Evolutionary conservation across 2,113 vertebrate genomes (phyloP).

Genomic region (Thunnus thynnus): DNA sequence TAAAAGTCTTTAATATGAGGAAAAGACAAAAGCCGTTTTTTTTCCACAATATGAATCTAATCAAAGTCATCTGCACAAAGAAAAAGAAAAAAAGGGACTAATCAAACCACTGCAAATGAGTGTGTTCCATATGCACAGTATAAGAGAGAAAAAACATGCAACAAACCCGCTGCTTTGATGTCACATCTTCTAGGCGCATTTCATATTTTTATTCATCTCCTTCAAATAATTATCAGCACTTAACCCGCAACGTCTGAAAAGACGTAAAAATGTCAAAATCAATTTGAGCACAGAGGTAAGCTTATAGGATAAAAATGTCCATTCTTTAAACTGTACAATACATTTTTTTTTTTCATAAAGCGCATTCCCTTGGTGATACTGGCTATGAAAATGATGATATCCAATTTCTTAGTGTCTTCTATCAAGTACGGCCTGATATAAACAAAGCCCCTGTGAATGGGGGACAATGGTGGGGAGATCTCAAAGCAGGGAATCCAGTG

Average conservation of each 20-base stretch:
- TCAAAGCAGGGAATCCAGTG: conserved; percentile 71
- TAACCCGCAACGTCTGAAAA: conserved; percentile 72
- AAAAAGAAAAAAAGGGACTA: conserved; percentile 9
- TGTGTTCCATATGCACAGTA: conserved; percentile 19
- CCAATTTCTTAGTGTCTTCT: conserved; percentile 68
- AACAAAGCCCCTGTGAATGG: conserved; percentile 86
- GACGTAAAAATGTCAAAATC: conserved; percentile 73
- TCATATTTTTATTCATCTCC: conserved; percentile 66
- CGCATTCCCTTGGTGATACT: conserved; percentile 70
- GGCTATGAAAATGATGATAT: conserved; percentile 71
- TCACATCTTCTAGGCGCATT: conserved; percentile 53
- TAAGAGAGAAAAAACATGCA: conserved; percentile 52
- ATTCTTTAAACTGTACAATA: conserved; percentile 49
- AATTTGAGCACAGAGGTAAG: conserved; percentile 66
- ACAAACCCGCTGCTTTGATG: conserved; percentile 67
- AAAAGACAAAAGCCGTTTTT: conserved; percentile 32
- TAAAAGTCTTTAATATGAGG: conserved; percentile 31
- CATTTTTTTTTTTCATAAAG: not conserved
- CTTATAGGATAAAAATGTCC: conserved; percentile 71
- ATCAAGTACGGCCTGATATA: conserved; percentile 67
- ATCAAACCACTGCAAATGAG: conserved; percentile 62
- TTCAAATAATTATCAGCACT: conserved; percentile 79
- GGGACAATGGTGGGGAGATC: conserved; percentile 80
- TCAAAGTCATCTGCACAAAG: conserved; percentile 47
- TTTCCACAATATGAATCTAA: conserved; percentile 43